Conservation (phyloP, 2,797 vertebrate species). For the Atherinosoma microstoma region DNA sequence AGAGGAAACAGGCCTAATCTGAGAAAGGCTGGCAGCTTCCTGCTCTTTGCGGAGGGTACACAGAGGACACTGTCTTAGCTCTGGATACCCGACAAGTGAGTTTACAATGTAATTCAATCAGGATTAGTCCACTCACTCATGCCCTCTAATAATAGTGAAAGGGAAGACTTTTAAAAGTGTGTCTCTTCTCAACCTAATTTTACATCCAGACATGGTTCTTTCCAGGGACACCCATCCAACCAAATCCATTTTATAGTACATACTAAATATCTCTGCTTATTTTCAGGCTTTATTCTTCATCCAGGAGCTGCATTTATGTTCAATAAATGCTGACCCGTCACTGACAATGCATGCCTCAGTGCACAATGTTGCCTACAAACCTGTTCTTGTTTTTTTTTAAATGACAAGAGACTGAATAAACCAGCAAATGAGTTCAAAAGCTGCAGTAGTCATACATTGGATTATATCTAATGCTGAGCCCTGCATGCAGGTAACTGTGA, state of each 20-base stretch:
- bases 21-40: slow-evolving; percentile 86
- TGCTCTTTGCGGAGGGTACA: slow-evolving; percentile 80
- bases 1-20: slow-evolving; percentile 86
- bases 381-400: background rate
- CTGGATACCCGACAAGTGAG: slow-evolving; percentile 61
- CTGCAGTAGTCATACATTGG: background rate
- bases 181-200: slow-evolving; percentile 46
- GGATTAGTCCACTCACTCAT: slow-evolving; percentile 69
- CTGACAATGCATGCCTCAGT: background rate
- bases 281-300: slow-evolving; percentile 11
- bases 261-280: slow-evolving; percentile 4
- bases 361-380: slow-evolving; percentile 1
- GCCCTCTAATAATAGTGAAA: slow-evolving; percentile 67
- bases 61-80: slow-evolving; percentile 79
- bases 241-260: background rate
- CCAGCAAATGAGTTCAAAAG: slow-evolving; percentile 6
- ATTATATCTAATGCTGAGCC: slow-evolving; percentile 1
- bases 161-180: slow-evolving; percentile 38
- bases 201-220: slow-evolving; percentile 21
- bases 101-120: slow-evolving; percentile 81
- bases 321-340: background rate
- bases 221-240: slow-evolving; percentile 5
- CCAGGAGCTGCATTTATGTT: background rate
- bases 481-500: background rate
- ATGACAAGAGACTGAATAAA: slow-evolving; percentile 3